Evolutionary conservation across 2,888 invertebrate genomes (phyloP).

Genomic region (Drosophila nr. perissopoda): DNA sequence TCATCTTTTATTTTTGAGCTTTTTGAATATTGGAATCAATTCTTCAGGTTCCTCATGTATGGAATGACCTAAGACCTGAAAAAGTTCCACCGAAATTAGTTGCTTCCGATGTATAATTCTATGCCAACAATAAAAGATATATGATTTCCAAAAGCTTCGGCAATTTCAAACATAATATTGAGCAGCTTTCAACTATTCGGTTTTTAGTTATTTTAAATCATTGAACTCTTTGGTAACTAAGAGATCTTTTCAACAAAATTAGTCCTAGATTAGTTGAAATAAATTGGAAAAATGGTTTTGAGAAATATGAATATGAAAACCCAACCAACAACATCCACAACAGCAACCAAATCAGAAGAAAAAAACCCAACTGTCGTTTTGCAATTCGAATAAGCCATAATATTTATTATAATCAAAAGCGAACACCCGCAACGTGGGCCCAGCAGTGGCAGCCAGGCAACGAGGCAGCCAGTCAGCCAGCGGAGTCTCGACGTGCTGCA

Average conservation of each 20-base stretch:
- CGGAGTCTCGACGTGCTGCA: slow-evolving; percentile 46
- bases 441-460: slow-evolving; percentile 32
- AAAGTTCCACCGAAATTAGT: neutral
- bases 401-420: slow-evolving; percentile 75
- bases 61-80: no score
- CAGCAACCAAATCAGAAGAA: slow-evolving; percentile 14
- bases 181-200: neutral
- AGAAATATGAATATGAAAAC: slow-evolving; percentile 15
- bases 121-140: neutral
- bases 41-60: no score
- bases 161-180: neutral
- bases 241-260: slow-evolving; percentile 1
- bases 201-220: neutral
- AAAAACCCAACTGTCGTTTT: slow-evolving; percentile 48
- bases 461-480: slow-evolving; percentile 23
- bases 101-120: neutral
- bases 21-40: no score
- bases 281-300: slow-evolving; percentile 42
- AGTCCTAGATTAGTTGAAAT: slow-evolving; percentile 3
- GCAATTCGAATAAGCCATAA: slow-evolving; percentile 69
- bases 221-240: neutral
- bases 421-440: slow-evolving; percentile 72
- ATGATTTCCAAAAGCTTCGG: neutral
- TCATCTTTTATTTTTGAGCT: no score
- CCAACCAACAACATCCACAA: neutral